Evolutionary conservation across 2,888 invertebrate genomes (phyloP), one percentile per base, ranked within the genome.

Genomic region (Drosophila mercatorum): DNA sequence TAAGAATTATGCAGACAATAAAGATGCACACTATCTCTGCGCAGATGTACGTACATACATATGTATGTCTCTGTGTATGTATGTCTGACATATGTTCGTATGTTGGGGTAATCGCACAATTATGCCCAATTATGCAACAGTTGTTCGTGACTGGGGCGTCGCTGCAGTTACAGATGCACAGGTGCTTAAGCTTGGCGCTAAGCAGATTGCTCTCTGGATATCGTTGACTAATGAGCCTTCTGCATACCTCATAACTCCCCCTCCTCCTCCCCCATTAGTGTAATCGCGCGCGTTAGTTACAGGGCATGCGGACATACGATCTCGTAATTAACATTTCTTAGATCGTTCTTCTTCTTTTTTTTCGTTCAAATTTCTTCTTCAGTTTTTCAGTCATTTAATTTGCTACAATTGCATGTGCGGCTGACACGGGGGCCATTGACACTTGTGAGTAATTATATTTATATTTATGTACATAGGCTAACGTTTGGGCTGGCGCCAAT

Each of bases 61-160:
- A 5, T n/a, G 17, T 56, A 34, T 11, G 28, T 8, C 47, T 46
- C 17, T 17, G 17, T 17, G 17, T 14, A 5, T n/a, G 17, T 56
- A 34, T 11, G 28, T 8, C 47, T 46, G 26, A n/a, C 40, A 26
- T 46, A 14, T 57, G 46, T 22, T 22, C 34, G 26, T 64, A 69
- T 51, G 43, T 43, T 64, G 76, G 78, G 80, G 81, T 81, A 86
- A 86, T 81, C 81, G 77, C 73, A 87, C 77, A 87, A 87, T 87
- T 87, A 87, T 79, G 77, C 56, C 74, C 89, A 87, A 87, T 89
- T 87, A 85, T 81, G 78, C 81, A 81, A 83, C 81, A 78, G 79
- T 63, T 74, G 68, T 60, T 70, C 70, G 67, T 68, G 38, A 51
- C 53, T 44, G 38, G 44, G 51, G 17, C 36, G 56, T 34, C 31